These are phyloP conservation scores for Luperina nickerlii DNA, from an alignment of 2,888 invertebrate species.

Conservation along the genomic window DNA sequence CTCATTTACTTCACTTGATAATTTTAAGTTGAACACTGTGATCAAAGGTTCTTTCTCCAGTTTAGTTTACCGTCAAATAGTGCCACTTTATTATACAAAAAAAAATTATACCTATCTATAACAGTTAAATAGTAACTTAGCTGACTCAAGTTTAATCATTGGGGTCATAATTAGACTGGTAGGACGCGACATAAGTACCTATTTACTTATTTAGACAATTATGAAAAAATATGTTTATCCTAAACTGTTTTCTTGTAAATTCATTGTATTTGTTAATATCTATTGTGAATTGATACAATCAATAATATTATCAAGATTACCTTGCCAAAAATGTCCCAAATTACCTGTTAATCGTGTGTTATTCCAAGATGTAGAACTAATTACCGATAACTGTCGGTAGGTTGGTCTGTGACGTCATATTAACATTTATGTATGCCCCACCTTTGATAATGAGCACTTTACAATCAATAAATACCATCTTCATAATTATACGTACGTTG, in stretches of 20 bases:
- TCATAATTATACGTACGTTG: conserved; percentile 50
- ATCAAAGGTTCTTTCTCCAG: neutral
- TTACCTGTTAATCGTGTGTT: conserved; percentile 37
- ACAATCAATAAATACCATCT: conserved; percentile 32
- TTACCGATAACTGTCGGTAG: conserved; percentile 43
- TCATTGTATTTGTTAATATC: conserved; percentile 35
- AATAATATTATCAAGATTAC: conserved; percentile 17
- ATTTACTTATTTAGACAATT: neutral
- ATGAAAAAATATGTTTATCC: conserved; percentile 5
- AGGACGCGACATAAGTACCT: neutral
- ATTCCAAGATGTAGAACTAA: conserved; percentile 44
- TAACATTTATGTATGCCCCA: conserved; percentile 13
- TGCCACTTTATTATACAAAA: neutral
- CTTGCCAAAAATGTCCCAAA: conserved; percentile 30
- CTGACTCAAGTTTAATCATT: conserved; percentile 1
- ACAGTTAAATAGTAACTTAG: neutral
- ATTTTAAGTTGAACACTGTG: neutral
- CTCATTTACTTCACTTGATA: neutral
- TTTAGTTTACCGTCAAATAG: neutral
- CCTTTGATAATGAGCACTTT: conserved; percentile 31
- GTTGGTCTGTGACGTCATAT: conserved; percentile 61
- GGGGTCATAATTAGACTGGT: neutral
- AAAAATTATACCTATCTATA: conserved; percentile 7
- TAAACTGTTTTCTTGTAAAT: conserved; percentile 10
- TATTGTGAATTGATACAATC: conserved; percentile 23